Base-by-base conservation (phyloP, 1,140 invertebrate genomes). In the Neodiprion virginianus region DNA sequence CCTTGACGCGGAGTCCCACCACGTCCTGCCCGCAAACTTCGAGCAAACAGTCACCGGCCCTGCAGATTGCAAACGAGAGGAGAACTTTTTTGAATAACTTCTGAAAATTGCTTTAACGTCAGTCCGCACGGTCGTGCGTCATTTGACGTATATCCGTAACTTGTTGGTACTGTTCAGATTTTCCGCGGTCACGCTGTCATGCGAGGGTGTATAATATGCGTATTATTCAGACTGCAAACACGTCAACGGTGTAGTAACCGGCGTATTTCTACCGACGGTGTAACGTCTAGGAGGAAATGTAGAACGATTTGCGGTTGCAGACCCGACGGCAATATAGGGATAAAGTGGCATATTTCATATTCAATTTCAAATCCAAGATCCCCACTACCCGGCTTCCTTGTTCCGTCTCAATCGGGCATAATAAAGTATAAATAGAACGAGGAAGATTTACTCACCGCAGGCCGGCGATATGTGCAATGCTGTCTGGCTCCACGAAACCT, bases 11-110 rank as follows among this genome's bases (percentile, higher is more conserved):
- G 49, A 91, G 79, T 12, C 93, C 93, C 50, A 93, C 76, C 48
- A 93, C 82, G 79, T 93, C 91, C 21, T 88, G 84, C 3, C 89
- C 90, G 73, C 92, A 91, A n/a, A 93, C 89, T 84, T 91, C 89
- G 53, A 93, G 80, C 67, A 94, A 81, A 82, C 92, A 93, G 80
- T 93, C 93, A 14, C 93, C 93, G 65, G 89, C 81, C 82, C 86
- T 88, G 67, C 49, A 73, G 17, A 8, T 61, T 12, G 4, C 11
- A 61, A 61, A 61, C n/a, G 77, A 10, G 65, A 12, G 17, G 77
- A 40, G 28, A 40, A 40, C 50, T 1, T 1, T 1, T 17, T 8
- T 78, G 66, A 78, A 74, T 8, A 77, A 75, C 14, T 78, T 73
- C 74, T 83, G 82, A 14, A 92, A 79, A 40, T 40, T 40, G 28